Base-by-base conservation (phyloP, 1,140 invertebrate species). In the Halesus radiatus region DNA sequence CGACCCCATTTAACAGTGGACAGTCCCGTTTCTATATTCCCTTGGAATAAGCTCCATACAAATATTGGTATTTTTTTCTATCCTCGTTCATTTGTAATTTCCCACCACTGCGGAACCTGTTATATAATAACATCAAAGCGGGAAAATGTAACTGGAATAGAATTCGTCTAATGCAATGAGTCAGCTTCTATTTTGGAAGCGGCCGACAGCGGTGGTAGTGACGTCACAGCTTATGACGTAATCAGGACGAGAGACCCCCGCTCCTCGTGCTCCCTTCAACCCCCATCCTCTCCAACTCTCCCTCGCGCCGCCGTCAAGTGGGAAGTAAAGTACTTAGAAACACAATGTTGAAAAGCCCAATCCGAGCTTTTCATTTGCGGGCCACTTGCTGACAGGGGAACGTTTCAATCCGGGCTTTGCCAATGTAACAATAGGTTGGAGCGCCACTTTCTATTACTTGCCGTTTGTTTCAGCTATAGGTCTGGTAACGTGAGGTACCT, bases 291-390 rank as follows among this genome's bases (percentile, higher is more conserved):
- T 13, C 37, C 54, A 8, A n/a, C n/a, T 56, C 8, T 10, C 54
- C 54, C n/a, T 1, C n/a, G 8, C 1, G n/a, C 54, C 54, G 54
- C n/a, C 15, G 56, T 23, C 56, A 23, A 60, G 56, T 22, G 56
- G 56, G 7, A 60, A 13, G 1, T 22, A 20, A 20, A 60, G 56
- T 60, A 60, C 56, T 22, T 60, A 23, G 56, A 23, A 22, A 60
- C 56, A 60, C 56, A 60, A 60, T 60, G 56, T 60, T 60, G 18
- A 23, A 60, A 60, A 60, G 56, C 56, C 23, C 56, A 60, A 60
- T 60, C 56, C 56, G 20, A 60, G 56, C 56, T 60, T 60, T 23
- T 20, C 56, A 20, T 15, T 8, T 23, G 18, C 56, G 16, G 10
- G 56, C 7, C 56, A 60, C 56, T 20, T 22, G 20, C 56, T 23